These are phyloP conservation scores for Polymixis lichenea DNA, from an alignment of 2,888 invertebrate species.

Conservation along the genomic window DNA sequence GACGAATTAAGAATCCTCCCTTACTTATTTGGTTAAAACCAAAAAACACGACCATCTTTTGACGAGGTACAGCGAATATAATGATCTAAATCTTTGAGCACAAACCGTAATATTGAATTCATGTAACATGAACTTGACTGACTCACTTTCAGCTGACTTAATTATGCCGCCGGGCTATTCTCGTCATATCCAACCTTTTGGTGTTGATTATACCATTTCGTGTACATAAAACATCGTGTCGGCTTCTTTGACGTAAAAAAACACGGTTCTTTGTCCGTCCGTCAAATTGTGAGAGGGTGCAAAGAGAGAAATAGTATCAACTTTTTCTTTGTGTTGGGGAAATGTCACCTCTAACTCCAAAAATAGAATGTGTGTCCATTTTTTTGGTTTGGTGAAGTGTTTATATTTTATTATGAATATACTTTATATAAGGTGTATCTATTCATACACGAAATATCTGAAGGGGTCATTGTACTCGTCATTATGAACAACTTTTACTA, in stretches of 20 bases:
- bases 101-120: not conserved
- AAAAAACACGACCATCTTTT: too few relatives aligned
- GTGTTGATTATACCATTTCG: conserved; percentile 1
- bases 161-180: conserved; percentile 11
- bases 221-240: conserved; percentile 9
- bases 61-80: not conserved
- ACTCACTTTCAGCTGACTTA: not conserved
- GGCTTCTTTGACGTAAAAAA: not conserved
- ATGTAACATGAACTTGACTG: conserved; percentile 2
- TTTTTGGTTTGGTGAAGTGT: not conserved
- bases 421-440: too few relatives aligned
- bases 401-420: not conserved
- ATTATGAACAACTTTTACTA: too few relatives aligned
- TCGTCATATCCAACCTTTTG: not conserved
- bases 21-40: not conserved
- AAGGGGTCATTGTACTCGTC: too few relatives aligned
- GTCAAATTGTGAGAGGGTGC: conserved; percentile 2
- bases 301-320: conserved; percentile 14
- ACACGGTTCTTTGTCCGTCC: not conserved
- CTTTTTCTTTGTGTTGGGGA: not conserved
- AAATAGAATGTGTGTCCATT: not conserved
- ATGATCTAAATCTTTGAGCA: not conserved
- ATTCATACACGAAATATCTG: too few relatives aligned
- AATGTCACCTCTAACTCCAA: not conserved
- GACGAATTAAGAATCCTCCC: too few relatives aligned